Evolutionary conservation across 2,888 invertebrate species (phyloP), one percentile per base, ranked within the genome.

Genomic region (Anticlea derivata): DNA sequence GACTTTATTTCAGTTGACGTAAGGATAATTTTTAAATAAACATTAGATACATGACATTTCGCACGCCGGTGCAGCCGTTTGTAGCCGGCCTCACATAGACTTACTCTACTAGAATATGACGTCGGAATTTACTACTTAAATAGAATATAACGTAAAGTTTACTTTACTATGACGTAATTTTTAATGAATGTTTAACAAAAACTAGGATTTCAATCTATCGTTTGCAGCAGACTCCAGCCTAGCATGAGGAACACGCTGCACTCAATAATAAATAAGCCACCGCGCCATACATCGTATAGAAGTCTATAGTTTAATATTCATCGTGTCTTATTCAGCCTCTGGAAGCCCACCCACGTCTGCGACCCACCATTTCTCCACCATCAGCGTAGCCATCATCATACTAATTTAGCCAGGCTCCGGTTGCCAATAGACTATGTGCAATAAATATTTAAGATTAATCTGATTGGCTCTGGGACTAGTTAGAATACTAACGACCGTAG

Each of bases 381-480:
- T 87, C 88, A 74, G 82, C 67, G 80, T 68, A 74, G 68, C 79
- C 82, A 88, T 87, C 83, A 73, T 86, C 82, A 90, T 89, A 88
- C 90, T 87, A 90, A 90, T 90, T 88, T 80, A 79, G 62, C 74
- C 64, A 70, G 78, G 66, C 79, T 78, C 75, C 74, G 75, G 75
- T 78, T 83, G 76, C 84, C 81, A 82, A 80, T 79, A 72, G 75
- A 75, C 80, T 80, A 78, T 88, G 85, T 79, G 86, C 85, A 90
- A 89, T 90, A 89, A 90, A 89, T 90, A 90, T 89, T 89, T 88
- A 86, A 87, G 85, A 87, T 87, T 86, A 86, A 88, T 88, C 88
- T 81, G 90, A 89, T 89, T 83, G 80, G 75, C 65, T 70, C 69
- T 66, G 68, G 66, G 62, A 75, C 78, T 80, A 71, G 81, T 80